phyloP scores from a whole-genome alignment of 1,140 invertebrate genomes.

The Hyles euphorbiae region DNA sequence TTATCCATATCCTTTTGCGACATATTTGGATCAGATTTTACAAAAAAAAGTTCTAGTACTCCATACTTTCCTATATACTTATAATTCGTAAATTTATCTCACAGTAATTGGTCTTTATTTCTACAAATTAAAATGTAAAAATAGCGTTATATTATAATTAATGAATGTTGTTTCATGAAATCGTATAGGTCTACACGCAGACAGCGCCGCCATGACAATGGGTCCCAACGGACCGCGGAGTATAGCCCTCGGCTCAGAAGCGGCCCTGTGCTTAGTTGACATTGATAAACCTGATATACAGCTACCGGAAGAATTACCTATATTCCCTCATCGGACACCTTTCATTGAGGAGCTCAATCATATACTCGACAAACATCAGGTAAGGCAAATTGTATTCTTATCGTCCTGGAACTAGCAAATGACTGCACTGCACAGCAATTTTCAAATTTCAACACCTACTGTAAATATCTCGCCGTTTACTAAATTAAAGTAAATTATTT shows the following conservation, averaged over 20 bases:
- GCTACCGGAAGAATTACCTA: slow-evolving; percentile 95
- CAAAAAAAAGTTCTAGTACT: too few relatives aligned
- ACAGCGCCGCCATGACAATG: slow-evolving; percentile 56
- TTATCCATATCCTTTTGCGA: too few relatives aligned
- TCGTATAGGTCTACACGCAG: slow-evolving; percentile 72
- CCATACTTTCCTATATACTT: too few relatives aligned
- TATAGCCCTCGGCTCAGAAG: slow-evolving; percentile 79
- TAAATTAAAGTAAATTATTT: not conserved
- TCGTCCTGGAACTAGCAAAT: too few relatives aligned
- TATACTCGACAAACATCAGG: slow-evolving; percentile 81
- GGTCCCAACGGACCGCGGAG: slow-evolving; percentile 53
- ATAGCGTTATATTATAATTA: not conserved
- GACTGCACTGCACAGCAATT: slow-evolving; percentile 1
- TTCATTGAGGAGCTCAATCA: slow-evolving; percentile 91
- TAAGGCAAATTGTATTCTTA: slow-evolving; percentile 10
- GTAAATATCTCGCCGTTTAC: too few relatives aligned
- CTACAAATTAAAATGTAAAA: not conserved
- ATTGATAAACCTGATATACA: slow-evolving; percentile 95
- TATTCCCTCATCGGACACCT: slow-evolving; percentile 92
- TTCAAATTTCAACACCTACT: too few relatives aligned
- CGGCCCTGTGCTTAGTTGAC: slow-evolving; percentile 96
- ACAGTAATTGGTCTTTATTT: too few relatives aligned
- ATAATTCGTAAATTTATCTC: too few relatives aligned
- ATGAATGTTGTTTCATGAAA: not conserved
- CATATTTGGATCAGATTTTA: too few relatives aligned